A percentile compares a stretch with the other conserved stretches of the same genome.
phyloP scores from a whole-genome alignment of 2,113 vertebrate species.

The Haliaeetus leucogaster region DNA sequence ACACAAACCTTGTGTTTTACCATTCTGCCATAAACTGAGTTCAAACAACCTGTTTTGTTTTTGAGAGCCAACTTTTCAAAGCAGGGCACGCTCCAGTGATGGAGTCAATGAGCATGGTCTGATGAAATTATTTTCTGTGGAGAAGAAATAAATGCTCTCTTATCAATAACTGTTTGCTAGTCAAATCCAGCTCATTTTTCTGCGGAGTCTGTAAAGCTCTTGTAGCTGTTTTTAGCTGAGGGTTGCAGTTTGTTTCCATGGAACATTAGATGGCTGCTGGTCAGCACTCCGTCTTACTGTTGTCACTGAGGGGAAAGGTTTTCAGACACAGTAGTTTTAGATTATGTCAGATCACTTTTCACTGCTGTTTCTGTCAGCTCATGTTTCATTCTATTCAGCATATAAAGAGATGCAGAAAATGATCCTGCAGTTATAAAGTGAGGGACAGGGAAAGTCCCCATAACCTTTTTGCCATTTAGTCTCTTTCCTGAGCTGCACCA shows the following conservation, averaged over 20 bases:
- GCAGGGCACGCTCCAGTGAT: neutral
- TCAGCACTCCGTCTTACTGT: neutral
- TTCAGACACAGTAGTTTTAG: neutral
- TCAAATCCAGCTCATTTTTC: neutral
- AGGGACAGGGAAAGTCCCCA: neutral
- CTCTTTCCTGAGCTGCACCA: neutral
- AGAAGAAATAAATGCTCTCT: neutral
- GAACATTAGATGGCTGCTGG: neutral
- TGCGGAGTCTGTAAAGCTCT: neutral
- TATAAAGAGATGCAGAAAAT: neutral
- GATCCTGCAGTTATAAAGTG: neutral
- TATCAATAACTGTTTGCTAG: neutral
- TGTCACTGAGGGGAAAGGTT: neutral
- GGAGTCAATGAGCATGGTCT: neutral
- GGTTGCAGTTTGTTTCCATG: neutral
- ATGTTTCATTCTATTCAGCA: neutral
- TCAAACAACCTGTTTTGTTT: neutral
- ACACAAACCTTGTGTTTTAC: neutral
- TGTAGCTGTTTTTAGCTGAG: slow-evolving; percentile 11
- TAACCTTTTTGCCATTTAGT: neutral
- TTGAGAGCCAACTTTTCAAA: neutral
- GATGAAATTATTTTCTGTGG: neutral
- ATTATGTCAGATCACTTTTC: neutral
- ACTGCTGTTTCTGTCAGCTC: neutral
- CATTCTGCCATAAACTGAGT: neutral